Conservation (phyloP, 2,113 vertebrate species). For the Stomatorhinus ivindoensis region DNA sequence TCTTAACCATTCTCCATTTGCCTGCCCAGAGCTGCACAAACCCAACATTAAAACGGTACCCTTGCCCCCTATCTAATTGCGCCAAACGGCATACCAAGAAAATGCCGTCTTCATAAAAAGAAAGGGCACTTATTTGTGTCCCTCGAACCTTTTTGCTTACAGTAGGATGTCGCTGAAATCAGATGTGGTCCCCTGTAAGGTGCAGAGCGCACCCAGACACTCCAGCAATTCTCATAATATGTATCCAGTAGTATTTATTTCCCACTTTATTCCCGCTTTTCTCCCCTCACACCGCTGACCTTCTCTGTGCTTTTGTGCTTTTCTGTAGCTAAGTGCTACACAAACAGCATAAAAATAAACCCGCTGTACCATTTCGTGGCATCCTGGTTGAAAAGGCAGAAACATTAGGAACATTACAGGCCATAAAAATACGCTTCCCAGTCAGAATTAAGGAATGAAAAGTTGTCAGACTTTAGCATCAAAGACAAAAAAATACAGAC, state of each 20-base stretch:
- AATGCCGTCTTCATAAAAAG: slow-evolving; percentile 41
- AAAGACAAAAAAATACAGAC: not conserved
- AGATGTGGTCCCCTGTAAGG: slow-evolving; percentile 29
- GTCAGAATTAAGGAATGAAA: not conserved
- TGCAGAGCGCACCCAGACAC: slow-evolving; percentile 28
- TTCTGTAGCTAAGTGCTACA: not conserved
- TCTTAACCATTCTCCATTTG: not conserved
- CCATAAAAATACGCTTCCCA: not conserved
- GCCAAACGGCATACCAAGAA: slow-evolving; percentile 32
- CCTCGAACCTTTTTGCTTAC: slow-evolving; percentile 45
- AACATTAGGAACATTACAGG: not conserved
- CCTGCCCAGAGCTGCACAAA: not conserved
- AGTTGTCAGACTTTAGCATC: not conserved
- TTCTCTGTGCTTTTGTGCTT: not conserved
- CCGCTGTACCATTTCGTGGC: not conserved
- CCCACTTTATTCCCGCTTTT: not conserved
- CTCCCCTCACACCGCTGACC: not conserved
- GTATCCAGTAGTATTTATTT: not conserved
- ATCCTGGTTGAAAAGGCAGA: not conserved
- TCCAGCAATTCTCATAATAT: not conserved
- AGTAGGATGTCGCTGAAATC: slow-evolving; percentile 39
- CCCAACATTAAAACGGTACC: not conserved
- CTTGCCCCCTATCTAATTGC: not conserved
- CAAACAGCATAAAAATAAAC: slow-evolving; percentile 34
- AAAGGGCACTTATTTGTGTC: slow-evolving; percentile 24